These are phyloP conservation scores for Zaprionus inermis DNA, from an alignment of 1,140 invertebrate genomes.

Conservation along the genomic window DNA sequence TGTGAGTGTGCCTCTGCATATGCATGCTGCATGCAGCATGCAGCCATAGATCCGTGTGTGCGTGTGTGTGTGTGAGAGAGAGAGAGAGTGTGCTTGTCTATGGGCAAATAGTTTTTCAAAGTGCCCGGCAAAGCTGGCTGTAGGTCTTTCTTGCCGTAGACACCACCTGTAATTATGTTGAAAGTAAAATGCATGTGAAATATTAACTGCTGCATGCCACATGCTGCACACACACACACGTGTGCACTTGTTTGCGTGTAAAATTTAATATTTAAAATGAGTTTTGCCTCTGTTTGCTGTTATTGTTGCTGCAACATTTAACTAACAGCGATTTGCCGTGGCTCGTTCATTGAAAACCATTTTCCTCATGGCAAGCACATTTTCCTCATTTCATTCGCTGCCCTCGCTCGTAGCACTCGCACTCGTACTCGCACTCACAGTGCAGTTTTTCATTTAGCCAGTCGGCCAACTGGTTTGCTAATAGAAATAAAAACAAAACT, in stretches of 20 bases:
- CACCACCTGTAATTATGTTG: slow-evolving; percentile 80
- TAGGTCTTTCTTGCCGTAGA: slow-evolving; percentile 56
- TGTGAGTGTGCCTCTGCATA: slow-evolving; percentile 36
- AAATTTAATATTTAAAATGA: slow-evolving; percentile 70
- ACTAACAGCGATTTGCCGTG: slow-evolving; percentile 53
- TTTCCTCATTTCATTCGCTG: background rate
- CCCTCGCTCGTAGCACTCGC: slow-evolving; percentile 7
- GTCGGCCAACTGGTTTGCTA: slow-evolving; percentile 71
- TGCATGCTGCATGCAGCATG: slow-evolving; percentile 43
- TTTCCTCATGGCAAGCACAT: slow-evolving; percentile 9
- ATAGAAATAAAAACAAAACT: slow-evolving; percentile 81
- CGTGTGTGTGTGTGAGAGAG: slow-evolving; percentile 27
- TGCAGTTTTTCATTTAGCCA: slow-evolving; percentile 72
- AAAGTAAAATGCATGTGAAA: slow-evolving; percentile 80
- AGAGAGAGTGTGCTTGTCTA: slow-evolving; percentile 40
- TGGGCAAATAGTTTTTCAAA: slow-evolving; percentile 78
- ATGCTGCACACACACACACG: slow-evolving; percentile 35
- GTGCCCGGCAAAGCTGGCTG: slow-evolving; percentile 50
- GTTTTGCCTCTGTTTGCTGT: slow-evolving; percentile 13
- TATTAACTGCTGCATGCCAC: slow-evolving; percentile 76
- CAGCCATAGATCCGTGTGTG: slow-evolving; percentile 29
- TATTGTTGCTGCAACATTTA: slow-evolving; percentile 47
- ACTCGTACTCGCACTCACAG: background rate
- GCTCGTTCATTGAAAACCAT: slow-evolving; percentile 66
- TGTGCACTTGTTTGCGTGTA: slow-evolving; percentile 14